phyloP scores from a whole-genome alignment of 2,888 invertebrate species.

The Rambutsinella grinnellia region DNA sequence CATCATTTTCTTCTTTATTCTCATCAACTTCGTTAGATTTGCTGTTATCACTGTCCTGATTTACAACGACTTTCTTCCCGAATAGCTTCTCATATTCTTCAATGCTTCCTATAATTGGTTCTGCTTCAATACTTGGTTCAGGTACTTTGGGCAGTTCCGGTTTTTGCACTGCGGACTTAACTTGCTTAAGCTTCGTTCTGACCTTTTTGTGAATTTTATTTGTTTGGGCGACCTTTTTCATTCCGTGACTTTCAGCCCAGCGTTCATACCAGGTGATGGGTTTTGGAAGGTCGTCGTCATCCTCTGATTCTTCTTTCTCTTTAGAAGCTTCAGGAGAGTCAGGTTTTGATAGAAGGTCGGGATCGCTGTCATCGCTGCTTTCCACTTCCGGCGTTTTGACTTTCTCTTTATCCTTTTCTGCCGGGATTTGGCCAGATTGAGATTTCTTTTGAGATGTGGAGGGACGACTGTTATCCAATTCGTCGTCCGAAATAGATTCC shows the following conservation, averaged over 20 bases:
- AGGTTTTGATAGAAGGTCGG: neutral
- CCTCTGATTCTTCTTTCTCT: slow-evolving; percentile 11
- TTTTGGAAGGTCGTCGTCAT: slow-evolving; percentile 50
- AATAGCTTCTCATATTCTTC: slow-evolving; percentile 67
- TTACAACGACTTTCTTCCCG: slow-evolving; percentile 55
- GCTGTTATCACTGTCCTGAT: slow-evolving; percentile 1
- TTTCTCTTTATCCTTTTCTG: neutral
- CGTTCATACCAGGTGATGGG: slow-evolving; percentile 67
- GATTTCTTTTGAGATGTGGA: neutral
- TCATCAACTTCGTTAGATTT: neutral
- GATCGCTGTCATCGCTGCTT: slow-evolving; percentile 4
- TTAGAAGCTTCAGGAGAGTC: slow-evolving; percentile 11
- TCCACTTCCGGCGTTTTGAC: neutral
- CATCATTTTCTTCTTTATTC: slow-evolving; percentile 4
- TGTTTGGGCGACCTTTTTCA: slow-evolving; percentile 66
- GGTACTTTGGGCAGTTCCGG: slow-evolving; percentile 33
- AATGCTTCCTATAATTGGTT: slow-evolving; percentile 67
- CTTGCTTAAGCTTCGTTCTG: slow-evolving; percentile 62
- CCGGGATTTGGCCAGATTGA: neutral
- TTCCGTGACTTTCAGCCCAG: slow-evolving; percentile 67
- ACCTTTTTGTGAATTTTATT: slow-evolving; percentile 66
- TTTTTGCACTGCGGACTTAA: slow-evolving; percentile 16
- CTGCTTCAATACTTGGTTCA: slow-evolving; percentile 39
- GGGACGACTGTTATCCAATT: slow-evolving; percentile 24
- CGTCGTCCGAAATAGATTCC: slow-evolving; percentile 42